These are phyloP conservation scores for Lycocerus yunnanus DNA, from an alignment of 2,888 invertebrate genomes.

Conservation along the genomic window DNA sequence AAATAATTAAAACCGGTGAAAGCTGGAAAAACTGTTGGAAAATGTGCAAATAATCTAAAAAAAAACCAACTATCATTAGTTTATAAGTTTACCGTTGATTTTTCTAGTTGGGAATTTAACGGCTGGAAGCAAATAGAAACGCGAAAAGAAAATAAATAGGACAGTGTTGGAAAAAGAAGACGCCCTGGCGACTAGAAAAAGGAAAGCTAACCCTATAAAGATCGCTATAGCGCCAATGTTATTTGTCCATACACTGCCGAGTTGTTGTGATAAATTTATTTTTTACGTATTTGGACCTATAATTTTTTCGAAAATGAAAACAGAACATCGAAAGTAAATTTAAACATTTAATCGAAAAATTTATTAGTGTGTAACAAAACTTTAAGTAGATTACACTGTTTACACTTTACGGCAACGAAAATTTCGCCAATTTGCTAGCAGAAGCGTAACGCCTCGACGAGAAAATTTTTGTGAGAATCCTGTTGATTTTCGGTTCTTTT, in stretches of 20 bases:
- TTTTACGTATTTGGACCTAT: background rate
- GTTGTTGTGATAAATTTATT: slow-evolving; percentile 23
- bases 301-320: background rate
- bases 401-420: background rate
- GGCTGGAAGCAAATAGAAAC: slow-evolving; percentile 7
- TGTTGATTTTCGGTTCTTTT: background rate
- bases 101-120: slow-evolving; percentile 14
- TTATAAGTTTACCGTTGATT: slow-evolving; percentile 4
- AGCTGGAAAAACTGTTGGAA: background rate
- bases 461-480: no score
- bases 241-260: slow-evolving; percentile 16
- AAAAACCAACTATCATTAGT: background rate
- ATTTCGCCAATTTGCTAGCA: background rate
- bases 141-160: slow-evolving; percentile 15
- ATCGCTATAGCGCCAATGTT: slow-evolving; percentile 7
- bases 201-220: slow-evolving; percentile 9
- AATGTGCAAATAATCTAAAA: background rate
- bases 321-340: background rate
- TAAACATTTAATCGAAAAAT: background rate
- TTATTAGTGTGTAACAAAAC: background rate
- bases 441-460: background rate
- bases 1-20: background rate
- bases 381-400: background rate
- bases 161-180: slow-evolving; percentile 6
- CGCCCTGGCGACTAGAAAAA: slow-evolving; percentile 7